These are phyloP conservation scores for Meiosimyza platycephala DNA, from an alignment of 2,888 invertebrate genomes.

Conservation along the genomic window DNA sequence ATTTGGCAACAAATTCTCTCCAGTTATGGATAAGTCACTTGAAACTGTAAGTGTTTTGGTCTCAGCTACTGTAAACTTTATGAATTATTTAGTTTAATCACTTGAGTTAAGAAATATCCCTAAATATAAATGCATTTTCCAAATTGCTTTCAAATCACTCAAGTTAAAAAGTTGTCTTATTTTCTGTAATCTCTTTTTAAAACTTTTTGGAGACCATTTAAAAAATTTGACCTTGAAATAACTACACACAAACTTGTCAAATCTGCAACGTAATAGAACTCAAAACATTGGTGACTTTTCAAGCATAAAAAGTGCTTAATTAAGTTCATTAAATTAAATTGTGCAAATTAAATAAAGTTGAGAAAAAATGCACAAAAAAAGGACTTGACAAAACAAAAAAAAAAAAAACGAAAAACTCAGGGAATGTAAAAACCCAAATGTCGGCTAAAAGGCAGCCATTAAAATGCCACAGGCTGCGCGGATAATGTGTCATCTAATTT, in stretches of 20 bases:
- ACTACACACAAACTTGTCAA: background rate
- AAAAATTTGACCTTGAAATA: background rate
- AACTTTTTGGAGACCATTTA: too few relatives aligned
- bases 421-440: background rate
- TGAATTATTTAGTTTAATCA: too few relatives aligned
- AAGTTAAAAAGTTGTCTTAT: too few relatives aligned
- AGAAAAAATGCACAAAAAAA: background rate
- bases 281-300: background rate
- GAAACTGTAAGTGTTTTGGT: too few relatives aligned
- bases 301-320: slow-evolving; percentile 10
- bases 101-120: too few relatives aligned
- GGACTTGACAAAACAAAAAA: background rate
- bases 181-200: too few relatives aligned
- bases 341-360: slow-evolving; percentile 1
- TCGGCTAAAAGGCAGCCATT: slow-evolving; percentile 16
- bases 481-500: slow-evolving; percentile 24
- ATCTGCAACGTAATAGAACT: background rate
- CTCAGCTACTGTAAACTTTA: too few relatives aligned
- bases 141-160: too few relatives aligned
- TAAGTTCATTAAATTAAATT: slow-evolving; percentile 15
- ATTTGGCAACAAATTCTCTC: too few relatives aligned
- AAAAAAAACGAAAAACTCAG: background rate
- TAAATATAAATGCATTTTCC: too few relatives aligned
- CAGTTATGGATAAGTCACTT: too few relatives aligned
- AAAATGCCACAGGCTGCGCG: slow-evolving; percentile 25